phyloP scores from a whole-genome alignment of 2,113 vertebrate species.

The Furnarius figulus region DNA sequence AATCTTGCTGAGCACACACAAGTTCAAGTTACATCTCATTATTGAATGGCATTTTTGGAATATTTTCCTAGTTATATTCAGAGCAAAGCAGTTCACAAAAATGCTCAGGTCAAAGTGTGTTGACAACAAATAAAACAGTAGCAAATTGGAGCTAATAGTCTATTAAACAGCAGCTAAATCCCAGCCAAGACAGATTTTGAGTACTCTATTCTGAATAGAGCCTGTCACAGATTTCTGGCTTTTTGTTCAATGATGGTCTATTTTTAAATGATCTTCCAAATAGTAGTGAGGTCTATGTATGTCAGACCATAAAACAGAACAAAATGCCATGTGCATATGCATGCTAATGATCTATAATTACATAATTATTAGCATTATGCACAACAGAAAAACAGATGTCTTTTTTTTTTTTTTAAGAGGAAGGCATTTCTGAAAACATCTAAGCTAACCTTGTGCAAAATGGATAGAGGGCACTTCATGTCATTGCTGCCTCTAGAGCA shows the following conservation, averaged over 20 bases:
- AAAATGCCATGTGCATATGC: constrained; percentile 23
- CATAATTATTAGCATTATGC: constrained; percentile 45
- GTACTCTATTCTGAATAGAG: neutral
- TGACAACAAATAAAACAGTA: constrained; percentile 20
- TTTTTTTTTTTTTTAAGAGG: neutral
- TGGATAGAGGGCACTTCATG: neutral
- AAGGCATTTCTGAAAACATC: neutral
- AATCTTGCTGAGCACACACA: neutral
- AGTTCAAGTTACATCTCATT: neutral
- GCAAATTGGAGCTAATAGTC: constrained; percentile 14
- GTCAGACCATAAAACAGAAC: constrained; percentile 36
- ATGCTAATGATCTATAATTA: constrained; percentile 55
- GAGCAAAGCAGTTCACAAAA: neutral
- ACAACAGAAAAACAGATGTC: constrained; percentile 51
- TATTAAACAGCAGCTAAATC: constrained; percentile 12
- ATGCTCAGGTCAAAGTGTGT: neutral
- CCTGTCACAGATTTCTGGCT: constrained; percentile 8
- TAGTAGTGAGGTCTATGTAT: neutral
- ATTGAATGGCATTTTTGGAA: neutral
- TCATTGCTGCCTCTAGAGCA: neutral
- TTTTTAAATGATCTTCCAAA: constrained; percentile 48
- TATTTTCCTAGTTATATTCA: neutral
- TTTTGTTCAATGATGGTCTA: constrained; percentile 16
- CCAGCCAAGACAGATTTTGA: constrained; percentile 23
- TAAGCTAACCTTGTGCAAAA: neutral